These are phyloP conservation scores for Plectropomus leopardus DNA, from an alignment of 2,113 vertebrate genomes.

Conservation along the genomic window DNA sequence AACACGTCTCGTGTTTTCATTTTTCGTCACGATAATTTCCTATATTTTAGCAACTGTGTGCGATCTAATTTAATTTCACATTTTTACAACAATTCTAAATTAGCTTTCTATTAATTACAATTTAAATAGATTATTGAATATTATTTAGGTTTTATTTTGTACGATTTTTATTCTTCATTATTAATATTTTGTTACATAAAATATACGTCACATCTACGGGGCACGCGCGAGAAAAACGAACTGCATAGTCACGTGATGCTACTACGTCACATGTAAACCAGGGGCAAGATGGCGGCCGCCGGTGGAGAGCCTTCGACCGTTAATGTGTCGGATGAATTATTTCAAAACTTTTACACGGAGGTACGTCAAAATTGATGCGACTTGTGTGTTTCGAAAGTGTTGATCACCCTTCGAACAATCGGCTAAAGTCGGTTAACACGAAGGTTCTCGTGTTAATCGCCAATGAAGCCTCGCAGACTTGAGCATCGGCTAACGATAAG, in stretches of 20 bases:
- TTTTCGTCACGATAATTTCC: background rate
- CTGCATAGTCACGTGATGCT: slow-evolving; percentile 45
- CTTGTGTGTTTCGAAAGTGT: background rate
- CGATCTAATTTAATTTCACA: background rate
- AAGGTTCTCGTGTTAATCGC: fast-evolving
- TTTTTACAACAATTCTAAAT: no score
- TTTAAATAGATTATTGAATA: no score
- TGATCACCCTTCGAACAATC: fast-evolving
- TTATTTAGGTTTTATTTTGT: no score
- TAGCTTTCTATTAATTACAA: no score
- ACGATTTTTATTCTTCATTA: no score
- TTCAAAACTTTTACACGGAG: slow-evolving; percentile 85
- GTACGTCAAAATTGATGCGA: slow-evolving; percentile 38
- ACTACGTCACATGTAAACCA: slow-evolving; percentile 72
- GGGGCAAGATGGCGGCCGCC: slow-evolving; percentile 83
- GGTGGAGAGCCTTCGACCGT: slow-evolving; percentile 77
- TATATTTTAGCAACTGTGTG: background rate
- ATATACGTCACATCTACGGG: no score
- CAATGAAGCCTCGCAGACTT: slow-evolving; percentile 22
- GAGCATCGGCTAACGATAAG: slow-evolving; percentile 50
- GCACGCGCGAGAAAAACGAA: no score
- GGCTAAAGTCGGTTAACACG: background rate
- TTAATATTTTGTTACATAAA: no score
- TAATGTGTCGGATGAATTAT: slow-evolving; percentile 82
- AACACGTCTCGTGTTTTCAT: background rate